A percentile compares a stretch with the other conserved stretches of the same genome.
Conservation (phyloP, 2,797 vertebrate species). For the Choloepus didactylus region DNA sequence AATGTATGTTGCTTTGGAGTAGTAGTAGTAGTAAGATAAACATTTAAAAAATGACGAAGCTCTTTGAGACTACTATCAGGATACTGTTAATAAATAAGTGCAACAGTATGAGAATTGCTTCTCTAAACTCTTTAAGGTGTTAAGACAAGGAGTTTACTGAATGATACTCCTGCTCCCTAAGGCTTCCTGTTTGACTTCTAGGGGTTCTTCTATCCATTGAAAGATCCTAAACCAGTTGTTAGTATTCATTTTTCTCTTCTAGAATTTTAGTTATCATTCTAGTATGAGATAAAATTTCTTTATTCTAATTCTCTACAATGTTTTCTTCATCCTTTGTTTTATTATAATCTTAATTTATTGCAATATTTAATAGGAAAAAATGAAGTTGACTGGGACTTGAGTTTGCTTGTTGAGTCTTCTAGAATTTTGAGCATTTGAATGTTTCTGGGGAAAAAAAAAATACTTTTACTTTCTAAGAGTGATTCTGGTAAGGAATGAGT, state of each 20-base stretch:
- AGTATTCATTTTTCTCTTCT: slow-evolving; percentile 44
- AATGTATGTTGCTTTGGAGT: slow-evolving; percentile 30
- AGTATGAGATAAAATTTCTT: slow-evolving; percentile 10
- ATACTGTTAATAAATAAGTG: slow-evolving; percentile 30
- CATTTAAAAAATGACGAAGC: background rate
- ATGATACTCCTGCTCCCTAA: background rate
- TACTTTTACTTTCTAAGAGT: slow-evolving; percentile 8
- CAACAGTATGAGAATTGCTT: background rate
- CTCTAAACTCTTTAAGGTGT: background rate
- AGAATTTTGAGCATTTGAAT: slow-evolving; percentile 69
- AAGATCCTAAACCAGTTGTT: background rate
- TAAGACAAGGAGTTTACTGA: slow-evolving; percentile 38
- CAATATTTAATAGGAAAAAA: background rate
- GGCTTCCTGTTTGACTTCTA: slow-evolving; percentile 28
- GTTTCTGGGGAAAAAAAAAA: slow-evolving; percentile 42
- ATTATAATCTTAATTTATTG: slow-evolving; percentile 54
- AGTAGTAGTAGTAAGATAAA: background rate
- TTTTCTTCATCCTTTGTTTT: slow-evolving; percentile 54
- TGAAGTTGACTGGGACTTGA: slow-evolving; percentile 75
- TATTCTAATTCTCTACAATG: background rate
- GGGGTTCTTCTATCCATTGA: slow-evolving; percentile 9
- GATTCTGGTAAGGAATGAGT: slow-evolving; percentile 67
- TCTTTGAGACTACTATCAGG: background rate
- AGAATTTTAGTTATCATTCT: slow-evolving; percentile 13
- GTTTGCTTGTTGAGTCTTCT: slow-evolving; percentile 78